Percentiles rank a stretch among this genome's conserved stretches.
These are phyloP conservation scores for Muscicapa comitata DNA, from an alignment of 2,797 vertebrate genomes.

Conservation along the genomic window DNA sequence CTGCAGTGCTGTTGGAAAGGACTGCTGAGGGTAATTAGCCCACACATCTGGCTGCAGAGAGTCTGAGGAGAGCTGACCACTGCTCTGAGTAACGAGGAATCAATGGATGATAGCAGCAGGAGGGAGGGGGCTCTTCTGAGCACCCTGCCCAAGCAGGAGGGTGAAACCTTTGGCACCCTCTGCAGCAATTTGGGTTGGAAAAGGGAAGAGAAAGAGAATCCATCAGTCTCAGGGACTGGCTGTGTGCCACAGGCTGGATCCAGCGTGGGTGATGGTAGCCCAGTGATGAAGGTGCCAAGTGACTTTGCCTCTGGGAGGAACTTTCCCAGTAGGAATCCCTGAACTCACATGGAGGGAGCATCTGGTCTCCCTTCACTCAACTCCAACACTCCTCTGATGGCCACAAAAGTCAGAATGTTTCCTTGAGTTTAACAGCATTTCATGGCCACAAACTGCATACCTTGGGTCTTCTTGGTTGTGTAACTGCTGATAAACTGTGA, in stretches of 20 bases:
- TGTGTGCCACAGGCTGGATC: background rate
- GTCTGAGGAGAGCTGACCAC: background rate
- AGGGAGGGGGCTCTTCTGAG: background rate
- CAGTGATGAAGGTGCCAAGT: background rate
- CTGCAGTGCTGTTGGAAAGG: background rate
- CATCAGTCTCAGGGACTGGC: background rate
- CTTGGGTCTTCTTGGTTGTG: background rate
- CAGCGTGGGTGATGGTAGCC: background rate
- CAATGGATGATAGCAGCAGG: background rate
- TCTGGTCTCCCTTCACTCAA: background rate
- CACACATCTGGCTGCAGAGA: slow-evolving; percentile 30
- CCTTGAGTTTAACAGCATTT: background rate
- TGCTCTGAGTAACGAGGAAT: background rate
- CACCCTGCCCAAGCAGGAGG: background rate
- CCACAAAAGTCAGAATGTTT: background rate
- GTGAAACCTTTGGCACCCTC: background rate
- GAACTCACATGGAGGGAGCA: background rate
- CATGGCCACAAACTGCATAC: background rate
- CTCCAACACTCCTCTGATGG: background rate
- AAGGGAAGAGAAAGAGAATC: background rate
- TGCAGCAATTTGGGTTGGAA: background rate
- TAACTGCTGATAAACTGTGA: background rate
- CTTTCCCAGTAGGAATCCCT: background rate
- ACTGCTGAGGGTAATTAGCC: background rate
- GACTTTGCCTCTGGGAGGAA: background rate